Evolutionary conservation across 1,140 invertebrate genomes (phyloP).

Genomic region (Ooceraea biroi): DNA sequence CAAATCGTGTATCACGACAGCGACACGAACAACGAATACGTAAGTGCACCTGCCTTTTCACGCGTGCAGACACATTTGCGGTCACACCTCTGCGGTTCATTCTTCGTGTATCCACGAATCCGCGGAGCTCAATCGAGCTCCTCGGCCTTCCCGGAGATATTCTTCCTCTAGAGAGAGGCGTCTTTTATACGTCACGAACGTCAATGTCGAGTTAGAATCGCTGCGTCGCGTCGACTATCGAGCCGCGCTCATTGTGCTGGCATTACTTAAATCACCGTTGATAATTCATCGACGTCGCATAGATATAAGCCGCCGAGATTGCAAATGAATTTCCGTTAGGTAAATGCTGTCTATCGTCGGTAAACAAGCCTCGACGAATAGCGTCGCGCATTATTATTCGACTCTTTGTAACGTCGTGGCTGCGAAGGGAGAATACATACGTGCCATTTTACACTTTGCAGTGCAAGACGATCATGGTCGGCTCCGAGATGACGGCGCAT

Average conservation of each 20-base stretch:
- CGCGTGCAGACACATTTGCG: constrained; percentile 43
- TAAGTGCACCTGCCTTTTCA: constrained; percentile 86
- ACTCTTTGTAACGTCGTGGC: constrained; percentile 10
- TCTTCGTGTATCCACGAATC: constrained; percentile 64
- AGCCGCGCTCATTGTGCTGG: constrained; percentile 32
- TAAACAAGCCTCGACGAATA: constrained; percentile 15
- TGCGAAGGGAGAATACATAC: constrained; percentile 1
- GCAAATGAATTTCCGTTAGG: constrained; percentile 42
- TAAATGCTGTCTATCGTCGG: constrained; percentile 46
- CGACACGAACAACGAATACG: constrained; percentile 92
- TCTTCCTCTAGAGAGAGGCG: constrained; percentile 41
- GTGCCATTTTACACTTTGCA: constrained; percentile 80
- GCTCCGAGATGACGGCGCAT: constrained; percentile 90
- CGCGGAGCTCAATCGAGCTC: constrained; percentile 46
- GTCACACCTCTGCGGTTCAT: constrained; percentile 68
- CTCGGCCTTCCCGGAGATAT: constrained; percentile 35
- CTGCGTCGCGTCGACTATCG: constrained; percentile 28
- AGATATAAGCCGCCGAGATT: constrained; percentile 24
- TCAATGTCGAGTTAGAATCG: constrained; percentile 50
- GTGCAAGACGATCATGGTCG: constrained; percentile 92
- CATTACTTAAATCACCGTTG: constrained; percentile 38
- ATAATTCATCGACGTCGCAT: constrained; percentile 31
- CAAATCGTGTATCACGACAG: constrained; percentile 93
- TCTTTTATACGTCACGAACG: constrained; percentile 61
- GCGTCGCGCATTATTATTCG: background rate